phyloP scores from a whole-genome alignment of 2,797 vertebrate species.

The Balearica regulorum region DNA sequence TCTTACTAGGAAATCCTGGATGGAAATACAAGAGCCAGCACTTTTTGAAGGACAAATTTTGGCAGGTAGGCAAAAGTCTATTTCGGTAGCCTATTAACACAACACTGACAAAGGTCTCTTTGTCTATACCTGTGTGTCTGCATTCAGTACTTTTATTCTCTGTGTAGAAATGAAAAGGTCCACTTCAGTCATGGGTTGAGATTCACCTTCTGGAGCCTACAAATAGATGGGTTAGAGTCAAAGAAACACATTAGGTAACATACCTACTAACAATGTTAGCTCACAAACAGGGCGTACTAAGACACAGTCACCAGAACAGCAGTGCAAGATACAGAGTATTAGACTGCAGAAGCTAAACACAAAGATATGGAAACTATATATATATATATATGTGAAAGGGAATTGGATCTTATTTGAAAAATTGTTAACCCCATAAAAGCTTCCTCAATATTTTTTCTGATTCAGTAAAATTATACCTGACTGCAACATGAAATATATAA shows the following conservation, averaged over 20 bases:
- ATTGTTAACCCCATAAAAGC: neutral
- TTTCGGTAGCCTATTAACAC: neutral
- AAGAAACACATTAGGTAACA: neutral
- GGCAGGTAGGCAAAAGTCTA: neutral
- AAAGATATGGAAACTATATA: constrained; percentile 22
- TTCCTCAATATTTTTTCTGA: neutral
- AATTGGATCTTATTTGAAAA: neutral
- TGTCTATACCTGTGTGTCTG: constrained; percentile 91
- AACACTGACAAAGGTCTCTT: neutral
- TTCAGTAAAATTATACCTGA: neutral
- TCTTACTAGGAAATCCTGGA: neutral
- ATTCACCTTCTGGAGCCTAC: constrained; percentile 87
- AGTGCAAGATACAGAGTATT: constrained; percentile 47
- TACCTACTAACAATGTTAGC: neutral
- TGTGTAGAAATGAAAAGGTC: constrained; percentile 98
- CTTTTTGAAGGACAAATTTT: neutral
- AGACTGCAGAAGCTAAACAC: constrained; percentile 58
- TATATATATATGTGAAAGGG: neutral
- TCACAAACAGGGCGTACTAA: constrained; percentile 38
- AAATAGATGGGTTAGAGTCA: constrained; percentile 12
- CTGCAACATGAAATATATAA: neutral
- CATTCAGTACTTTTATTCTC: constrained; percentile 97
- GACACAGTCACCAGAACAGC: constrained; percentile 72
- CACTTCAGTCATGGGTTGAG: constrained; percentile 88
- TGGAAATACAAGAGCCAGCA: neutral